phyloP scores from a whole-genome alignment of 2,113 vertebrate genomes.

The Calypte anna region DNA sequence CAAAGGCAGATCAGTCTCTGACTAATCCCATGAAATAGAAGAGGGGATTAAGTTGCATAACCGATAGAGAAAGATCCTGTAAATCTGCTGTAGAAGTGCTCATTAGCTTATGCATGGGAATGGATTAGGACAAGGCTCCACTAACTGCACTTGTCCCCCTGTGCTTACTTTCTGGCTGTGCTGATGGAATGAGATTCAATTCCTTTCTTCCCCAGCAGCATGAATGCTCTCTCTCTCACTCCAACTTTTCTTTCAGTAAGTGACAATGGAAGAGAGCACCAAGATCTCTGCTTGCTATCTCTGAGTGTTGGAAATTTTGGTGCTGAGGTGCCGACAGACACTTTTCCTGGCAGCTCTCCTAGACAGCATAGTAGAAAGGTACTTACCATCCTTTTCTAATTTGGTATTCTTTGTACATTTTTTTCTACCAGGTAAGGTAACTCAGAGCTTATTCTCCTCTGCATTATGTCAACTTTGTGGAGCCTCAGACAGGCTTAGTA shows the following conservation, averaged over 20 bases:
- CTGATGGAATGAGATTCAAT: rapidly evolving
- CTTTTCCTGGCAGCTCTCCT: not conserved
- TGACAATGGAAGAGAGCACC: not conserved
- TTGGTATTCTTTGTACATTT: not conserved
- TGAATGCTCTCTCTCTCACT: rapidly evolving
- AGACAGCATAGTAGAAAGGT: not conserved
- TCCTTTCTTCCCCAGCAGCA: not conserved
- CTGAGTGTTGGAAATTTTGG: not conserved
- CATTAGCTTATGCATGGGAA: not conserved
- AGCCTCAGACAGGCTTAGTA: not conserved
- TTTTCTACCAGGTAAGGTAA: not conserved
- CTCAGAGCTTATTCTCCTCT: not conserved
- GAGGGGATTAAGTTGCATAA: not conserved
- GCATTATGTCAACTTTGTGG: not conserved
- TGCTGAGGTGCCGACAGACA: not conserved
- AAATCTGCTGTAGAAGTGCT: not conserved
- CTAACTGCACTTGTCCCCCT: not conserved
- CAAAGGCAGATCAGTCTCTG: not conserved
- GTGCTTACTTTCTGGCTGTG: not conserved
- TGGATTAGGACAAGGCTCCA: not conserved
- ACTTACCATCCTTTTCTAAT: not conserved
- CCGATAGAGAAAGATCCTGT: not conserved
- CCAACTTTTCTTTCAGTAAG: not conserved
- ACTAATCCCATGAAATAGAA: not conserved
- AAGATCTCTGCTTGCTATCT: not conserved